Percentiles rank a stretch among this genome's conserved stretches.
These are phyloP conservation scores for Drosophila persimilis DNA, from an alignment of 1,140 invertebrate species.

Conservation along the genomic window DNA sequence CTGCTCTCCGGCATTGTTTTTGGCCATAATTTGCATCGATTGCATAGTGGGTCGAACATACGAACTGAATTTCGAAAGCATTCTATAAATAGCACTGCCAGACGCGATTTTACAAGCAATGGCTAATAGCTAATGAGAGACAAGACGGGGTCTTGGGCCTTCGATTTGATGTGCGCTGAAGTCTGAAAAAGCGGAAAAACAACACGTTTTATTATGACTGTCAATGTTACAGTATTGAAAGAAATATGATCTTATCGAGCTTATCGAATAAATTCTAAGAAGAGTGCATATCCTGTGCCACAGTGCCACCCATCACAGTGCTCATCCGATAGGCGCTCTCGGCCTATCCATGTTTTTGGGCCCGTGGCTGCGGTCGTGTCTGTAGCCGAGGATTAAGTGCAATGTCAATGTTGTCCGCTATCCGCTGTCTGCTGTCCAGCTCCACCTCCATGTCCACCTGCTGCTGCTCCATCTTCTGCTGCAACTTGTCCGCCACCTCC, in stretches of 20 bases:
- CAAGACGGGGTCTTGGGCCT: conserved; percentile 18
- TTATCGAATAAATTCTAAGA: too few species aligned
- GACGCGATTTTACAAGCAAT: conserved; percentile 9
- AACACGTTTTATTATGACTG: too few species aligned
- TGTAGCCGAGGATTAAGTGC: conserved; percentile 49
- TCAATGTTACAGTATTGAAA: too few species aligned
- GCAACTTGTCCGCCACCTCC: not conserved
- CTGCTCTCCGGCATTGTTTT: conserved; percentile 59
- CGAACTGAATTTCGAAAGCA: not conserved
- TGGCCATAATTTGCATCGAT: conserved; percentile 71
- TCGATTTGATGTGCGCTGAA: not conserved
- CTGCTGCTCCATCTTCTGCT: too few species aligned
- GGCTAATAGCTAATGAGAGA: conserved; percentile 14
- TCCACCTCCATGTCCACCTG: too few species aligned
- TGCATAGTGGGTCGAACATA: conserved; percentile 38
- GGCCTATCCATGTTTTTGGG: conserved; percentile 43
- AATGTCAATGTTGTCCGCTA: conserved; percentile 52
- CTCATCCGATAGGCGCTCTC: conserved; percentile 41
- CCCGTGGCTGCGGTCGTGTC: conserved; percentile 50
- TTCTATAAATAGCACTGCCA: conserved; percentile 1
- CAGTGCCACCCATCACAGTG: conserved; percentile 25
- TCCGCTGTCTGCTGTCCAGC: conserved; percentile 5
- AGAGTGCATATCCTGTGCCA: conserved; percentile 14
- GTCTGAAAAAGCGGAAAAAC: not conserved
- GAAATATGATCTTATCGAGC: too few species aligned